Evolutionary conservation across 2,888 invertebrate genomes (phyloP), one percentile per base, ranked within the genome.

Genomic region (Callinectes sapidus): DNA sequence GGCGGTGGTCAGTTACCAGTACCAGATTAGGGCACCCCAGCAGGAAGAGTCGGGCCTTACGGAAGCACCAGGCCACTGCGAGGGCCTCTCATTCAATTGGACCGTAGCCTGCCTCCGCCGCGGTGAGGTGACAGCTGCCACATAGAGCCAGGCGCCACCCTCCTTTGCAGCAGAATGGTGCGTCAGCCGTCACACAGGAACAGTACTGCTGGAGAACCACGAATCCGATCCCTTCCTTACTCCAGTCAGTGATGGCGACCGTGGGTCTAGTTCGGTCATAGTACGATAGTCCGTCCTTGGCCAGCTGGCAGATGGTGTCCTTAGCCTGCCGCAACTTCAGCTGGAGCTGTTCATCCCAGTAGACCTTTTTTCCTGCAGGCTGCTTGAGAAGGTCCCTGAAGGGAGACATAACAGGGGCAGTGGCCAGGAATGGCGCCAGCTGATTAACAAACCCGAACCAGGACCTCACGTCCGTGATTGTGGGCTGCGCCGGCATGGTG

Each of bases 281-380:
- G 61, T 81, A 89, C 8, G 18, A 18, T 35, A 28, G 48, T 10
- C 85, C 87, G 39, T 91, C 87, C 35, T 87, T 91, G 54, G 91
- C 91, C 14, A 92, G 55, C 89, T 89, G 42, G 66, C 88, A 87
- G 61, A 87, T 88, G 87, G 54, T 42, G 8, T 77, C 66, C 66
- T 87, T 61, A 18, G 42, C 77, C 71, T 85, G 16, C 81, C 42
- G 3, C 14, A 90, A 85, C 14, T 54, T 77, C 66, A 35, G 39
- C 14, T 87, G 66, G 48, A 87, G 87, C 48, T 91, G 87, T n/a
- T 88, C 77, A 32, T 91, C 91, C 88, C 91, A 88, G 91, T 89
- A 71, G 28, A 88, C 88, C 87, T 87, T 48, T 18, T 16, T 91
- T 18, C 35, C 71, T 89, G 61, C n/a, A 5, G 71, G 89, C 28